Percentiles rank a stretch among this genome's conserved stretches.
Evolutionary conservation across 2,113 vertebrate species (phyloP).

Genomic region (Dicentrarchus labrax): DNA sequence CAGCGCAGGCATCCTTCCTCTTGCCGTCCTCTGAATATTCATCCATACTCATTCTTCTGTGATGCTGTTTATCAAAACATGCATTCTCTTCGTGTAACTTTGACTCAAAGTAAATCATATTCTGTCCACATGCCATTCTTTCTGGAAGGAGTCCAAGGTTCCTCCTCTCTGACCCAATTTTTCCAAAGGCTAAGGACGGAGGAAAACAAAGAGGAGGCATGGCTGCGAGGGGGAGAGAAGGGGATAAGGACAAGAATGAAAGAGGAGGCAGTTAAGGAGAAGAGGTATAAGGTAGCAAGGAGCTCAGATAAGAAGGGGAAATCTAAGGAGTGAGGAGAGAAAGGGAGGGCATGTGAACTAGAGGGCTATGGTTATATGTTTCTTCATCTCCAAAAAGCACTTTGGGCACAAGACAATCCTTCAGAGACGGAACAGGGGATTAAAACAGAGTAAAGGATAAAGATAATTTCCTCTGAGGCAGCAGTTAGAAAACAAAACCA

Average conservation of each 20-base stretch:
- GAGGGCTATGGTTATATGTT: not conserved
- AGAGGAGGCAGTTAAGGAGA: not conserved
- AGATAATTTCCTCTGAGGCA: not conserved
- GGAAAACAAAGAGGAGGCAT: constrained; percentile 27
- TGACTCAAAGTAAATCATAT: constrained; percentile 2
- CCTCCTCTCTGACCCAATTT: constrained; percentile 45
- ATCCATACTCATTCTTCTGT: not conserved
- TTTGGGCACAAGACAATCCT: not conserved
- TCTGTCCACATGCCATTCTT: constrained; percentile 21
- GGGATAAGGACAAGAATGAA: not conserved
- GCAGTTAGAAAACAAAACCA: not conserved
- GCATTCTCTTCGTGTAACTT: not conserved
- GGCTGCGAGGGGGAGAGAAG: constrained; percentile 4
- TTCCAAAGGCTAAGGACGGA: constrained; percentile 16
- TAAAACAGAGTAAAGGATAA: not conserved
- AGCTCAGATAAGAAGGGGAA: constrained; percentile 11
- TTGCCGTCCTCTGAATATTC: constrained; percentile 8
- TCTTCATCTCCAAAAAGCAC: not conserved
- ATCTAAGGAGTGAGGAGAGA: constrained; percentile 3
- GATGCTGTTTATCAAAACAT: constrained; percentile 1
- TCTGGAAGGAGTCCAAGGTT: constrained; percentile 22
- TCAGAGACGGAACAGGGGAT: not conserved
- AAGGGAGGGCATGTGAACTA: not conserved
- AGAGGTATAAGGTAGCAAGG: not conserved
- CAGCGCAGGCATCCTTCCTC: not conserved